Conservation (phyloP, 2,113 vertebrate species). For the Pseudois nayaur region DNA sequence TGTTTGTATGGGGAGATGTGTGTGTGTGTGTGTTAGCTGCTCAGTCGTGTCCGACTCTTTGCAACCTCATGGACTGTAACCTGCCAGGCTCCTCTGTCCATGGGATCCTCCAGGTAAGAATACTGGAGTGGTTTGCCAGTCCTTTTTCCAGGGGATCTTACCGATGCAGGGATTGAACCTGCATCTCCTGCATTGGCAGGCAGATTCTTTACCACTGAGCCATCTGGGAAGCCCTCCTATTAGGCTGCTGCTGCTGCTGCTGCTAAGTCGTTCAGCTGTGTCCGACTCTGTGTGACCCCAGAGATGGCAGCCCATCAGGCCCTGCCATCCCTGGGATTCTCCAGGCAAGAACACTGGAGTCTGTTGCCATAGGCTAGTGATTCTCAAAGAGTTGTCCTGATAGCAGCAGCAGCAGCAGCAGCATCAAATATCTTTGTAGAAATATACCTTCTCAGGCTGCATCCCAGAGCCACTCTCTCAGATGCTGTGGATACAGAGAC, state of each 20-base stretch:
- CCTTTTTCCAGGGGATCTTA: not conserved
- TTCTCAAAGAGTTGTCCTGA: not conserved
- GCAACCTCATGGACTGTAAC: not conserved
- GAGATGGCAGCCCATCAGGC: too few relatives aligned
- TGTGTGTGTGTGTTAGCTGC: not conserved
- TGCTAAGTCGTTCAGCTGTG: too few relatives aligned
- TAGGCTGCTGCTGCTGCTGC: too few relatives aligned
- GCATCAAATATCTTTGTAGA: not conserved
- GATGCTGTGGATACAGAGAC: not conserved
- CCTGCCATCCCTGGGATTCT: too few relatives aligned
- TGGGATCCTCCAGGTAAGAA: not conserved
- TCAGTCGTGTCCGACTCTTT: not conserved
- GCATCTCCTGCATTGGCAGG: not conserved
- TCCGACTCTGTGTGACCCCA: too few relatives aligned
- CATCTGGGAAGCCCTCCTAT: not conserved
- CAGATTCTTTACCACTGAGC: not conserved
- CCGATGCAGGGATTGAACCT: rapidly evolving
- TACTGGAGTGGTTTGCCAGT: not conserved
- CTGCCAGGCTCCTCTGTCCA: not conserved
- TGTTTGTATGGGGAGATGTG: not conserved
- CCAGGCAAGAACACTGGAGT: too few relatives aligned
- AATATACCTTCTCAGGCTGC: rapidly evolving
- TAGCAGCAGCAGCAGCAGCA: not conserved
- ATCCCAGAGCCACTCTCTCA: not conserved
- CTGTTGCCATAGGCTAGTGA: too few relatives aligned